Evolutionary conservation across 2,113 vertebrate species (phyloP), one percentile per base, ranked within the genome.

Genomic region (Epinephelus moara): DNA sequence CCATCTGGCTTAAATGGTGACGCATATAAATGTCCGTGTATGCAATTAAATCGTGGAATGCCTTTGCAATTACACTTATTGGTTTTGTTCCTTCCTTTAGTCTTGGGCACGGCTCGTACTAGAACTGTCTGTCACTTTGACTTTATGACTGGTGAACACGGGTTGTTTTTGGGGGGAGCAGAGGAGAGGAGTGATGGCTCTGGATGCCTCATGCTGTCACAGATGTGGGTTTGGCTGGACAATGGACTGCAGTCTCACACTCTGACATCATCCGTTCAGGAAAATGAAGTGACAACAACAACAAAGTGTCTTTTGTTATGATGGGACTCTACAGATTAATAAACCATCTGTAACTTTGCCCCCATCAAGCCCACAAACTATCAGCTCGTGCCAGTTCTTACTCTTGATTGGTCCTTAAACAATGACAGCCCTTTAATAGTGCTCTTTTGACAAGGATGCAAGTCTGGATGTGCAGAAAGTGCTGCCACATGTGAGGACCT

Each of bases 21-120:
- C 78, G 70, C 77, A 86, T 69, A 89, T 94, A 95, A 94, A 95
- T 88, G 89, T 90, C 82, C 27, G 13, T 85, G 89, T 84, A 85
- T 85, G 87, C 88, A 88, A 87, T 94, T 91, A 92, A 93, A 91
- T 53, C 68, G 56, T 88, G 80, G 85, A 89, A 85, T 86, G 82
- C 70, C 80, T 73, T 93, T 90, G 89, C 62, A 77, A 50, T 86
- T 78, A 75, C 23, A 80, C 64, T 89, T 75, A 88, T 89, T 89
- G 74, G 56, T 86, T 85, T 78, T 85, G 85, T 88, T 89, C 85
- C 89, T 83, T 75, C 64, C 77, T 70, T 70, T 64, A 76, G 75
- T 70, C 69, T 62, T 74, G 78, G 75, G 75, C 66, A 75, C 1
- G 47, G 72, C 75, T 85, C 47, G 33, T 71, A 49, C 67, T 84